A percentile compares a stretch with the other conserved stretches of the same genome.
phyloP scores from a whole-genome alignment of 2,113 vertebrate genomes.

The Tupaia tana region DNA sequence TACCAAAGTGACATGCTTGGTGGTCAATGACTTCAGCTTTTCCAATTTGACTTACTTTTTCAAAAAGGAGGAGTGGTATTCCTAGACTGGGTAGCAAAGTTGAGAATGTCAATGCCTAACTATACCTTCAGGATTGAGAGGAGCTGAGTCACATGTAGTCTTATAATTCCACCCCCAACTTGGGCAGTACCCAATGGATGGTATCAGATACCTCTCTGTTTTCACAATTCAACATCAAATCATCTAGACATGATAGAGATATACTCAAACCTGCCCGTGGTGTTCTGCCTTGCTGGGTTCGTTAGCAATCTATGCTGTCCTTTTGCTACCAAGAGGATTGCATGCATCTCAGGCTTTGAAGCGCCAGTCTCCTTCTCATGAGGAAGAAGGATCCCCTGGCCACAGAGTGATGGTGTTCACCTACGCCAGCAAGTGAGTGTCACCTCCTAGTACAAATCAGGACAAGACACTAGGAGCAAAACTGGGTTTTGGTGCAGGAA shows the following conservation, averaged over 20 bases:
- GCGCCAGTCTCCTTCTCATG: not conserved
- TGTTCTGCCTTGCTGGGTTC: not conserved
- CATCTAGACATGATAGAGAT: not conserved
- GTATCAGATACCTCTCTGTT: not conserved
- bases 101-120: not conserved
- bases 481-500: not conserved
- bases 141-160: not conserved
- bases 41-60: constrained; percentile 36
- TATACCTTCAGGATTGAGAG: not conserved
- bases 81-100: not conserved
- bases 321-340: not conserved
- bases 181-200: not conserved
- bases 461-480: not conserved
- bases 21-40: not conserved
- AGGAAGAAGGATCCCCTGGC: not conserved
- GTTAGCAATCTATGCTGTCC: not conserved
- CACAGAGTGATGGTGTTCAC: not conserved
- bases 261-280: too few relatives aligned
- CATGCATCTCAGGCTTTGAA: not conserved
- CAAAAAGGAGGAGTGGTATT: not conserved
- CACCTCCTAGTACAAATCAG: not conserved
- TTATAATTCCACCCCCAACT: not conserved
- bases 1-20: not conserved
- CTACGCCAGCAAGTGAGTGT: not conserved
- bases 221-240: not conserved